Evolutionary conservation across 2,888 invertebrate genomes (phyloP).

Genomic region (Cetonia aurata): DNA sequence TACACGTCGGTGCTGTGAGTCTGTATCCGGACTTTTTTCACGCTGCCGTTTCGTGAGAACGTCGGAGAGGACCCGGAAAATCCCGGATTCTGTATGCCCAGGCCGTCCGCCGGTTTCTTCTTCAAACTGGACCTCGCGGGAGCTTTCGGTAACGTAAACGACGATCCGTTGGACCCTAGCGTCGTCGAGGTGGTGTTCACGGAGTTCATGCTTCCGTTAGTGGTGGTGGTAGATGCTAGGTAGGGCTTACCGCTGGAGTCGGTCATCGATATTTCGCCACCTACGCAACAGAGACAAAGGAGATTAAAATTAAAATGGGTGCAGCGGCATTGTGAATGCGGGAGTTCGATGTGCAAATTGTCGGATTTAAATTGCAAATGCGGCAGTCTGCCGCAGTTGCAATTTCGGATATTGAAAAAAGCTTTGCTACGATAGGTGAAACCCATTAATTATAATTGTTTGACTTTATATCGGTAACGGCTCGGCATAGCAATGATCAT

Average conservation of each 20-base stretch:
- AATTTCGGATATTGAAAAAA: no score
- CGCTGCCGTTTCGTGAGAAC: conserved; percentile 85
- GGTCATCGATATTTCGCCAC: conserved; percentile 79
- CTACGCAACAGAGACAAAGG: background rate
- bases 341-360: no score
- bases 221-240: conserved; percentile 62
- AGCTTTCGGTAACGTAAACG: conserved; percentile 68
- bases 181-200: conserved; percentile 80
- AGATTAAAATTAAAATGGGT: background rate
- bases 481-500: no score
- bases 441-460: no score
- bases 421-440: no score
- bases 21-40: conserved; percentile 92
- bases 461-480: no score
- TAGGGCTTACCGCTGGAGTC: conserved; percentile 90
- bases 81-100: conserved; percentile 90
- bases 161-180: conserved; percentile 72
- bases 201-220: conserved; percentile 74
- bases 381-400: no score
- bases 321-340: no score
- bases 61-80: conserved; percentile 88
- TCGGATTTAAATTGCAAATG: no score
- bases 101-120: conserved; percentile 77
- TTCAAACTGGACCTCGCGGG: conserved; percentile 86
- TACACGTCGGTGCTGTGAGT: conserved; percentile 92